phyloP scores from a whole-genome alignment of 2,797 vertebrate species.

The Clarias laeviceps region DNA sequence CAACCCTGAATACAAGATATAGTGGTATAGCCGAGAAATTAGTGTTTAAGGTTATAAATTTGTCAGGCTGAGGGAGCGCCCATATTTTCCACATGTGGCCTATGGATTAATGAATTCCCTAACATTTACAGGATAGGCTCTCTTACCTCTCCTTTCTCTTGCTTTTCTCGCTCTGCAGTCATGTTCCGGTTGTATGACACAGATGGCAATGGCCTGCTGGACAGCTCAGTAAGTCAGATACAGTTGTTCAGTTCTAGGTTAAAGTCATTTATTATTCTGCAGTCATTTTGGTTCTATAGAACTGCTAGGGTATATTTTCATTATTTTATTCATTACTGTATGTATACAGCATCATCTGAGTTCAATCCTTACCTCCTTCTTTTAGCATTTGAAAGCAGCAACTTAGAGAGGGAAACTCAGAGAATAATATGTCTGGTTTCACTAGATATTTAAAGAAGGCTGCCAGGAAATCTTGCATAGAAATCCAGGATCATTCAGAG shows the following conservation, averaged over 20 bases:
- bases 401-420: slow-evolving; percentile 19
- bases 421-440: slow-evolving; percentile 8
- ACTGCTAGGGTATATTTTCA: neutral
- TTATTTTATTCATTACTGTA: neutral
- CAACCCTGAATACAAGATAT: no score
- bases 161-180: slow-evolving; percentile 74
- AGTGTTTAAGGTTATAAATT: no score
- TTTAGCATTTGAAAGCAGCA: neutral
- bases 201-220: slow-evolving; percentile 89
- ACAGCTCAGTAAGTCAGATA: slow-evolving; percentile 85
- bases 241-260: neutral
- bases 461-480: neutral
- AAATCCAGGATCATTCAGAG: slow-evolving; percentile 4
- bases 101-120: slow-evolving; percentile 6
- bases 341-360: neutral
- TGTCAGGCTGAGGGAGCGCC: slow-evolving; percentile 31
- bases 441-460: slow-evolving; percentile 3
- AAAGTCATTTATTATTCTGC: neutral
- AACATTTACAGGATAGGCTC: slow-evolving; percentile 20
- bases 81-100: slow-evolving; percentile 21
- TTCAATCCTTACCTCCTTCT: slow-evolving; percentile 3
- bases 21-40: no score
- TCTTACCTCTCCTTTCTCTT: slow-evolving; percentile 29
- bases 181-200: slow-evolving; percentile 95
- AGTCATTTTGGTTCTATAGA: neutral